phyloP scores from a whole-genome alignment of 2,888 invertebrate species.

The Sinelater perroti region DNA sequence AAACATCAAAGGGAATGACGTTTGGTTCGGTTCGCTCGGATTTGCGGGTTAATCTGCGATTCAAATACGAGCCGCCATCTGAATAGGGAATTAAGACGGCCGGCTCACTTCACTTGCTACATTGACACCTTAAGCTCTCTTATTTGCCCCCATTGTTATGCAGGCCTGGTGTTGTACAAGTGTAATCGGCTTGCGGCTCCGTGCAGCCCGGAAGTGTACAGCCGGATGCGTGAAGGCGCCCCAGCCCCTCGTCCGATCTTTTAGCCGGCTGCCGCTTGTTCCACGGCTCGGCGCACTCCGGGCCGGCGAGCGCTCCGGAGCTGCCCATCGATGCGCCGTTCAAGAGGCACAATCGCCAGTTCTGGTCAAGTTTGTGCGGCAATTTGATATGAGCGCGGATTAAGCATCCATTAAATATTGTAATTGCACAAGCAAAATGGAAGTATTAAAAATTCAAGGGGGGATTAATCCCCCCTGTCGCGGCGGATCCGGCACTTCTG shows the following conservation, averaged over 20 bases:
- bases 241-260: slow-evolving; percentile 24
- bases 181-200: slow-evolving; percentile 52
- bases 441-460: slow-evolving; percentile 40
- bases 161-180: slow-evolving; percentile 45
- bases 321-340: slow-evolving; percentile 8
- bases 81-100: slow-evolving; percentile 49
- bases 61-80: slow-evolving; percentile 48
- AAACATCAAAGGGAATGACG: slow-evolving; percentile 57
- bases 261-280: slow-evolving; percentile 18
- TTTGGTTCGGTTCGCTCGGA: slow-evolving; percentile 48
- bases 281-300: slow-evolving; percentile 12
- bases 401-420: slow-evolving; percentile 40
- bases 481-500: slow-evolving; percentile 14
- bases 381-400: slow-evolving; percentile 26
- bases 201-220: slow-evolving; percentile 20
- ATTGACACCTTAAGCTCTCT: slow-evolving; percentile 50
- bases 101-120: slow-evolving; percentile 41
- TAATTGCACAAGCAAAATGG: slow-evolving; percentile 41
- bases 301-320: slow-evolving; percentile 17
- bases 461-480: slow-evolving; percentile 32
- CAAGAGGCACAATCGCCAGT: slow-evolving; percentile 12
- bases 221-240: slow-evolving; percentile 18
- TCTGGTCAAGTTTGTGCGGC: slow-evolving; percentile 13
- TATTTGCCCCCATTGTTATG: slow-evolving; percentile 54
- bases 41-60: slow-evolving; percentile 52